Evolutionary conservation across 2,113 vertebrate species (phyloP).

Genomic region (Pluvianellus socialis): DNA sequence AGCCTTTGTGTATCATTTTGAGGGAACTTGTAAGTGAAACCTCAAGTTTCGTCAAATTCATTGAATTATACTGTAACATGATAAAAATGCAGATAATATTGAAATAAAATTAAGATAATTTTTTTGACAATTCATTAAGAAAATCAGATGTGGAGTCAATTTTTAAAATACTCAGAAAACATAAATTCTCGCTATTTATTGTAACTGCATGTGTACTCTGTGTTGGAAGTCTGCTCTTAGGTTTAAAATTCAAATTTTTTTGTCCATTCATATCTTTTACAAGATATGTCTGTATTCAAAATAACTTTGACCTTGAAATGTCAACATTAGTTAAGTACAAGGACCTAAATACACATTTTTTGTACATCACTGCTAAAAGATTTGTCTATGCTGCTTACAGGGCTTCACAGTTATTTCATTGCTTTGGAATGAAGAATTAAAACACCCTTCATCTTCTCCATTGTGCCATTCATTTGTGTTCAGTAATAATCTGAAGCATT

Average conservation of each 20-base stretch:
- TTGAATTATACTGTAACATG: neutral
- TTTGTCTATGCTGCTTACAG: neutral
- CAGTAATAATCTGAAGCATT: neutral
- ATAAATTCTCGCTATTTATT: neutral
- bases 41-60: neutral
- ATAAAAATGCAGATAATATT: neutral
- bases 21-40: neutral
- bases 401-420: neutral
- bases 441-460: neutral
- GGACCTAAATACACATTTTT: neutral
- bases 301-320: neutral
- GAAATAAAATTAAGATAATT: neutral
- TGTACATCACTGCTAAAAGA: neutral
- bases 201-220: neutral
- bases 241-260: neutral
- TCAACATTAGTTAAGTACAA: neutral
- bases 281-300: neutral
- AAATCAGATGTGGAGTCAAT: neutral
- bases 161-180: neutral
- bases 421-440: neutral
- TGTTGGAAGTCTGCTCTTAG: neutral
- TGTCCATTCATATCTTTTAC: neutral
- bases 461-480: neutral
- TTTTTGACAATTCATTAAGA: neutral
- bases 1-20: neutral